These are phyloP conservation scores for Eira barbara DNA, from an alignment of 2,113 vertebrate species.

Conservation along the genomic window DNA sequence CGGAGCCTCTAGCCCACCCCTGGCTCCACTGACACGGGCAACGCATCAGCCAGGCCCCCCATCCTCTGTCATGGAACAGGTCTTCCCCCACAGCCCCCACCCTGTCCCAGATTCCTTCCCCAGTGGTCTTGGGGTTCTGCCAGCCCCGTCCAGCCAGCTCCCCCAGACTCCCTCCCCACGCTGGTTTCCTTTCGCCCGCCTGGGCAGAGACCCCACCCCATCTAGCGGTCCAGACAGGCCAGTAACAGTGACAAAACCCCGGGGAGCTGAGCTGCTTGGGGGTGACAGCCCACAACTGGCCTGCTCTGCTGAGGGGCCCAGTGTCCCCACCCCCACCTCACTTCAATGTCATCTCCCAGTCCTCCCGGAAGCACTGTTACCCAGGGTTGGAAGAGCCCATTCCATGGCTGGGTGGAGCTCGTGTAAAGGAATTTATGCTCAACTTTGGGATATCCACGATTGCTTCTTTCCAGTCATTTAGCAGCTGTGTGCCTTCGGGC, in stretches of 20 bases:
- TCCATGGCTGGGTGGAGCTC: background rate
- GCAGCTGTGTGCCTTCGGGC: background rate
- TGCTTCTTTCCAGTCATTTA: background rate
- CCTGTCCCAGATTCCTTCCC: slow-evolving; percentile 49
- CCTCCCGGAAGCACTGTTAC: background rate
- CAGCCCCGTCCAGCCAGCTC: slow-evolving; percentile 15
- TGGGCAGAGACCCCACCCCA: background rate
- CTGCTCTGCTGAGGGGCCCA: background rate
- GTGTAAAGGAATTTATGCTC: background rate
- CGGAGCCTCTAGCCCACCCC: background rate
- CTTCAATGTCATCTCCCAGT: background rate
- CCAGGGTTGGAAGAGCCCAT: background rate
- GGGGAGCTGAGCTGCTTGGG: background rate
- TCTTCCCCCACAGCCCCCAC: background rate
- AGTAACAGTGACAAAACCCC: background rate
- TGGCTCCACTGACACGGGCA: background rate
- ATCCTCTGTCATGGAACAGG: background rate
- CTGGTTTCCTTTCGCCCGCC: background rate
- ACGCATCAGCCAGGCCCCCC: background rate
- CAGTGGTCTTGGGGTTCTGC: slow-evolving; percentile 45
- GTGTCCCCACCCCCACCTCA: background rate
- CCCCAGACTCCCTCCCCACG: background rate
- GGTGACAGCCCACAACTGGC: too few species aligned
- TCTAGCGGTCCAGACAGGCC: background rate
- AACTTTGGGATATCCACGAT: background rate